Base-by-base conservation (phyloP, 2,797 vertebrate species). In the Ctenochaetus hawaiiensis region DNA sequence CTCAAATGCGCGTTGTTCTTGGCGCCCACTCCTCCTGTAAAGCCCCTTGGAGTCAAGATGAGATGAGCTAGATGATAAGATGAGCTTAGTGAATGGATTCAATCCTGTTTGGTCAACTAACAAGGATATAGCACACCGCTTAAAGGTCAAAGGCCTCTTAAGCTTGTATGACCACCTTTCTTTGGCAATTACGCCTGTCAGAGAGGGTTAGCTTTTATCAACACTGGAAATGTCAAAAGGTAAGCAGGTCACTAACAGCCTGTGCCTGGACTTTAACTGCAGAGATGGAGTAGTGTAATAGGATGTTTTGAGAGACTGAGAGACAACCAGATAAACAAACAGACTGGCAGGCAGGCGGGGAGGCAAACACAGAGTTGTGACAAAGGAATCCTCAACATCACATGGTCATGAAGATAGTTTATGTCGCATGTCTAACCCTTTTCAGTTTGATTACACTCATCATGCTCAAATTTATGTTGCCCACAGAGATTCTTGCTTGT, bases 381-480 rank as follows among this genome's bases (percentile, higher is more conserved):
- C 87, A 86, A 79, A 88, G 90, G 83, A 89, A 91, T 90, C 87
- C 83, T 89, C 78, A 81, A 80, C 80, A 82, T 89, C 83, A 82
- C 81, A 80, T 77, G 72, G 73, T 77, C 71, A 20, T 53, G 66
- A 52, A 74, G 75, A 88, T 78, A 63, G 87, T 92, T 90, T 92
- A 89, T 87, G 82, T 88, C 41, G 68, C 72, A 87, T 79, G 83
- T 88, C 87, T 64, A 78, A 88, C 85, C 79, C 82, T 53, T 83
- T 87, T 87, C 84, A 67, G 78, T 90, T 83, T 90, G 90, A 93
- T 91, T 92, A 91, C 88, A 86, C 83, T 91, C 89, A 87, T 93
- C 87, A 77, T 83, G 83, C 78, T 92, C 84, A 89, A 88, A 90
- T 93, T 88, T 90, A 89, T 90, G 91, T 86, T 75, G 52, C 68